phyloP scores from a whole-genome alignment of 35 echinoderm and acorn worm species.

The Holothuria glaberrima region DNA sequence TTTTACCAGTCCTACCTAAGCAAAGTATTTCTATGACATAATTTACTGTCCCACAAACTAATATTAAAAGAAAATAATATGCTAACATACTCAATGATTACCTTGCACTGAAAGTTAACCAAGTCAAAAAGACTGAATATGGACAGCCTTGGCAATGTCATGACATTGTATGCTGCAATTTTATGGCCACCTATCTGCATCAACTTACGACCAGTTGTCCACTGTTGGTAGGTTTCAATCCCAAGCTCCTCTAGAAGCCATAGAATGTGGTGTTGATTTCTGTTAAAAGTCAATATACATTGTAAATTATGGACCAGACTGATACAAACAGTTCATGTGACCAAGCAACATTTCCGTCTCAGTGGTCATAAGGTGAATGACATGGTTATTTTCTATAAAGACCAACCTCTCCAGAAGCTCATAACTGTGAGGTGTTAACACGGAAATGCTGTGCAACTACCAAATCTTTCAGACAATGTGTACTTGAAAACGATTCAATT shows the following conservation, averaged over 20 bases:
- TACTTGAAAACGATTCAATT: too few relatives aligned
- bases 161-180: constrained; percentile 41
- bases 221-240: constrained; percentile 85
- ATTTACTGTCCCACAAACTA: neutral
- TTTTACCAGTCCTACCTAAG: constrained; percentile 18
- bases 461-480: too few relatives aligned
- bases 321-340: too few relatives aligned
- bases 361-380: too few relatives aligned
- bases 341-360: too few relatives aligned
- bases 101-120: neutral
- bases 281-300: constrained; percentile 6
- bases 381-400: too few relatives aligned
- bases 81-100: neutral
- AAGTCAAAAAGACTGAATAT: constrained; percentile 62
- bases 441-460: too few relatives aligned
- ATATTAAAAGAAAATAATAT: neutral
- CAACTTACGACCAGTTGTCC: constrained; percentile 64
- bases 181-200: constrained; percentile 59
- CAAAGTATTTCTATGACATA: too few relatives aligned
- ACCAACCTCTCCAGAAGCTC: too few relatives aligned
- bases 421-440: too few relatives aligned
- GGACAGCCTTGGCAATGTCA: constrained; percentile 44
- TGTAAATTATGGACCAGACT: too few relatives aligned
- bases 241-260: constrained; percentile 84
- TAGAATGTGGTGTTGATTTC: constrained; percentile 78